Evolutionary conservation across 2,797 vertebrate species (phyloP), one percentile per base, ranked within the genome.

Genomic region (Epinephelus malabaricus): DNA sequence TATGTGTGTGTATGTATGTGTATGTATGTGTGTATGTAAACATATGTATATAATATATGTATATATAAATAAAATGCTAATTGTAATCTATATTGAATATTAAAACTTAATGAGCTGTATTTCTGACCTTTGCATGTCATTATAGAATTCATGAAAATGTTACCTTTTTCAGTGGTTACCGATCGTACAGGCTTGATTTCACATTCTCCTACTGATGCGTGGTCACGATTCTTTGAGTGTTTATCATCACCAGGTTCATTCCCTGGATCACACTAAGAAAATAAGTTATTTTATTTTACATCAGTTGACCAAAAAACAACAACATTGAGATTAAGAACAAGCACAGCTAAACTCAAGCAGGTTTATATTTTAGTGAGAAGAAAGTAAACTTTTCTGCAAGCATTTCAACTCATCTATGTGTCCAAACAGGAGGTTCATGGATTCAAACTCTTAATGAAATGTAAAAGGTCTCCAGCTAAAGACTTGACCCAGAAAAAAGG

Each of bases 201-300:
- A 53, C 9, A n/a, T 3, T 45, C 13, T 78, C 12, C 21, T 43
- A 3, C 4, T 34, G 6, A 3, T n/a, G 0, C 19, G 14, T n/a
- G 19, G 49, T 47, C 15, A 5, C 54, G 40, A 47, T 54, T 76
- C 43, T 38, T 63, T 40, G 53, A 30, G 7, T 50, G 30, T 65
- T 65, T n/a, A 51, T 1, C 54, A 60, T 12, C 43, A 43, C 1
- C 38, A 15, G 6, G 5, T 71, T 11, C 17, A 30, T 60, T 68
- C 21, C 7, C 18, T 62, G 40, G 9, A 27, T 68, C 27, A 49
- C 43, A 43, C 77, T 79, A 7, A 54, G 2, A 60, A 51, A 66
- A 40, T 1, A 53, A 1, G 8, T 23, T 0, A n/a, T 30, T 30
- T n/a, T 59, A 6, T 40, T 19, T 30, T 1, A 43, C 27, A 13